Percentiles rank a stretch among this genome's conserved stretches.
Evolutionary conservation across 2,888 invertebrate species (phyloP).

Genomic region (Laspeyria flexula): DNA sequence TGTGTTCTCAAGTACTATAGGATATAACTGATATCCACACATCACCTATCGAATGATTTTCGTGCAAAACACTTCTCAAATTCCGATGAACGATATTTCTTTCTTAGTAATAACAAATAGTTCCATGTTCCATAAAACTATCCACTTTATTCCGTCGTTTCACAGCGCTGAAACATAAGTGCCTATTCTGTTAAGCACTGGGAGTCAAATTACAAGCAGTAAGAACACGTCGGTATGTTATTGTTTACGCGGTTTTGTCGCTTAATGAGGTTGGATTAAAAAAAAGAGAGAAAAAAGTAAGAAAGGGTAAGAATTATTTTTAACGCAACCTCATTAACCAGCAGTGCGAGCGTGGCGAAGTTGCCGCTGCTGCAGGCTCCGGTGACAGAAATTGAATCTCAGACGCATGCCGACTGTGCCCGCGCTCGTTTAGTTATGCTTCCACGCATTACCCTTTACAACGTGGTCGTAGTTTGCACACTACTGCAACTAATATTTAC

Average conservation of each 20-base stretch:
- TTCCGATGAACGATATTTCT: background rate
- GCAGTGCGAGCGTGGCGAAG: conserved; percentile 56
- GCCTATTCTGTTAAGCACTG: conserved; percentile 43
- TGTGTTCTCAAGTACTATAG: too few relatives aligned
- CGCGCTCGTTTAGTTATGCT: conserved; percentile 74
- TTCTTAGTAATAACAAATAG: conserved; percentile 1
- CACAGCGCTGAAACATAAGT: conserved; percentile 31
- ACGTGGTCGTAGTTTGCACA: conserved; percentile 3
- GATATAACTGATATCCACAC: too few relatives aligned
- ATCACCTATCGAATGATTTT: too few relatives aligned
- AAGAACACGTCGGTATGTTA: conserved; percentile 42
- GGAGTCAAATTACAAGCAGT: conserved; percentile 62
- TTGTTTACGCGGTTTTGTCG: conserved; percentile 59
- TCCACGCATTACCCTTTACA: conserved; percentile 45
- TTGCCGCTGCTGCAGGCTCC: conserved; percentile 49
- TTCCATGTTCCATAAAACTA: conserved; percentile 21
- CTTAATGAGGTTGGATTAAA: conserved; percentile 73
- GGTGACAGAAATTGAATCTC: conserved; percentile 77
- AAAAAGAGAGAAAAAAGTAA: conserved; percentile 61
- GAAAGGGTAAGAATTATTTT: conserved; percentile 42
- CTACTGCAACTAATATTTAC: conserved; percentile 1
- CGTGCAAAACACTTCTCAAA: too few relatives aligned
- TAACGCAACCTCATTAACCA: conserved; percentile 53
- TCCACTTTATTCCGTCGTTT: conserved; percentile 27
- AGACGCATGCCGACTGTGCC: conserved; percentile 67